phyloP scores from a whole-genome alignment of 2,888 invertebrate genomes.

The Choristoneura rosaceana region DNA sequence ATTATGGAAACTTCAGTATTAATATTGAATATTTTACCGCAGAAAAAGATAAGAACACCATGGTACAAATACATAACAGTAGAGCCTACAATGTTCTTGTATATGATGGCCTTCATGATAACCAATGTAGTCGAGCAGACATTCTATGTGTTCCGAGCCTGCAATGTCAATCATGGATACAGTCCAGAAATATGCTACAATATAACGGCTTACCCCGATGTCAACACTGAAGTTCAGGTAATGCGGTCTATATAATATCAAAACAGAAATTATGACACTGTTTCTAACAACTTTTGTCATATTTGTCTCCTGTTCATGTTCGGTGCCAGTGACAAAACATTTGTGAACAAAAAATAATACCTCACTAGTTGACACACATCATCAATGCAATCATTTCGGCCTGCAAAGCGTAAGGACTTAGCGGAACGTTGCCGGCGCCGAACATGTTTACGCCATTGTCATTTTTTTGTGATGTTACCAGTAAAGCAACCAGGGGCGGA shows the following conservation, averaged over 20 bases:
- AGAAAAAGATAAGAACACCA: constrained; percentile 45
- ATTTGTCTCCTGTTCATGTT: too few relatives aligned
- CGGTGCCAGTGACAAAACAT: too few relatives aligned
- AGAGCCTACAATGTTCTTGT: constrained; percentile 94
- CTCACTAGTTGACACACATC: too few relatives aligned
- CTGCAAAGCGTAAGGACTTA: too few relatives aligned
- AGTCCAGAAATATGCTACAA: constrained; percentile 88
- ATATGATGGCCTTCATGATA: constrained; percentile 94
- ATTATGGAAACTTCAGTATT: neutral
- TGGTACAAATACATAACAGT: constrained; percentile 88
- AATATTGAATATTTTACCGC: constrained; percentile 11
- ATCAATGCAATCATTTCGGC: too few relatives aligned
- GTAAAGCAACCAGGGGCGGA: too few relatives aligned
- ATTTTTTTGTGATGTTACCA: too few relatives aligned
- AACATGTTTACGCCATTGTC: too few relatives aligned
- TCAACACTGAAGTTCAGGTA: constrained; percentile 90
- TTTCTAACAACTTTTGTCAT: too few relatives aligned
- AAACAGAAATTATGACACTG: too few relatives aligned
- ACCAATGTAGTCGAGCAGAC: constrained; percentile 92
- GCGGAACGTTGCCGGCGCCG: too few relatives aligned
- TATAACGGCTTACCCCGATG: constrained; percentile 80
- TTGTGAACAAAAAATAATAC: too few relatives aligned
- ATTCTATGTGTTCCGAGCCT: constrained; percentile 91
- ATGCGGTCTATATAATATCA: constrained; percentile 6
- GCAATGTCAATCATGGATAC: constrained; percentile 89